Evolutionary conservation across 1,140 invertebrate genomes (phyloP).

Genomic region (Nylanderia fulva): DNA sequence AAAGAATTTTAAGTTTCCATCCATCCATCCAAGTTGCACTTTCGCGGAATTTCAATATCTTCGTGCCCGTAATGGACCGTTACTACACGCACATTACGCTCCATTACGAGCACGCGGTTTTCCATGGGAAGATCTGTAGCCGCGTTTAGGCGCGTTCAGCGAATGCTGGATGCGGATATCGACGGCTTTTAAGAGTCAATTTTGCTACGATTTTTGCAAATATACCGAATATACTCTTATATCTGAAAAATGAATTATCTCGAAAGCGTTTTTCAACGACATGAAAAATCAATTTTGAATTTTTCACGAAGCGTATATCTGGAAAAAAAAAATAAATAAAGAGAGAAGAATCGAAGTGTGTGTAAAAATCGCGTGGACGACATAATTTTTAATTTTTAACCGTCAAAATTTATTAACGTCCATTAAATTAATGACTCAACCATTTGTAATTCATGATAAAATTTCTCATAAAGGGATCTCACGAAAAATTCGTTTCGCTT

Average conservation of each 20-base stretch:
- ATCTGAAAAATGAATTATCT: not conserved
- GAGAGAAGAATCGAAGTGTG: not conserved
- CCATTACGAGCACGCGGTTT: conserved; percentile 43
- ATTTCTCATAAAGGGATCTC: not conserved
- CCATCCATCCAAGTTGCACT: conserved; percentile 50
- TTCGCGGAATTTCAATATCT: conserved; percentile 56
- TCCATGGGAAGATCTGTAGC: conserved; percentile 16
- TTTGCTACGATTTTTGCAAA: not conserved
- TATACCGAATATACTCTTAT: not conserved
- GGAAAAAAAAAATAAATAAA: conserved; percentile 1
- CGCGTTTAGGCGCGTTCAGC: not conserved
- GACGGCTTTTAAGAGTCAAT: not conserved
- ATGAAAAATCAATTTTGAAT: not conserved
- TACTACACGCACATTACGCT: conserved; percentile 47
- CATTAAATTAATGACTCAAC: conserved; percentile 27
- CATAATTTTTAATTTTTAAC: not conserved
- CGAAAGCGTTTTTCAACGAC: not conserved
- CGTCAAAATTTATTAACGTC: conserved; percentile 43
- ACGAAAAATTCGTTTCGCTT: not conserved
- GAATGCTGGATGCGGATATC: not conserved
- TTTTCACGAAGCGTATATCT: not conserved
- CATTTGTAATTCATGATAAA: conserved; percentile 43
- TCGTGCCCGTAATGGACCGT: conserved; percentile 57
- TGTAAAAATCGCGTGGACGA: not conserved
- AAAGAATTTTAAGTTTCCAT: conserved; percentile 64